Evolutionary conservation across 2,797 vertebrate species (phyloP), one percentile per base, ranked within the genome.

Genomic region (Sebastes oblongus): DNA sequence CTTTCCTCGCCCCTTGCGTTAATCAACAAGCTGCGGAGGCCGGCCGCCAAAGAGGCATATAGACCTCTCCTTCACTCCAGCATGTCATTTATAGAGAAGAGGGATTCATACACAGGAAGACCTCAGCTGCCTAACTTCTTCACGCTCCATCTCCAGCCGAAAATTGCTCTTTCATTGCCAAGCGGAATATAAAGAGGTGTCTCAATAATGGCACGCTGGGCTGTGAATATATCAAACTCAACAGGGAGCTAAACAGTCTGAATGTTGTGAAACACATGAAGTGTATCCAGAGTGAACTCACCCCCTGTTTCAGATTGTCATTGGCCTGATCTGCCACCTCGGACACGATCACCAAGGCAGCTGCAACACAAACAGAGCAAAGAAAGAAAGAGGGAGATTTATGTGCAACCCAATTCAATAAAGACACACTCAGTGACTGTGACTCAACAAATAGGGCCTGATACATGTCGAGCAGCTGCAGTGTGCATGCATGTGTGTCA

Each of bases 221-320:
- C 46, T 12, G 66, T 46, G 76, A 76, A 80, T 72, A 80, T 56
- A 73, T 83, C 77, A 78, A 68, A 77, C 75, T 66, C 55, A 69
- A 77, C 77, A 55, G 72, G 72, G 76, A 66, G 61, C 77, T 68
- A 39, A 81, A 50, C 66, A 58, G 80, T 64, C n/a, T 75, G 72
- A 74, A 77, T 72, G 64, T 9, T 75, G 12, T 8, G 39, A 58
- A 83, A 81, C 66, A 65, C 30, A 54, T 16, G 39, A 66, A 50
- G 74, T 30, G 82, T 25, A 61, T 71, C 58, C 64, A 55, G 68
- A 74, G 30, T 80, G 67, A 80, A 96, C 98, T 97, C 91, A 99
- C 98, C 96, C 97, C 98, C 77, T 99, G 97, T 82, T 97, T 96
- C 91, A 99, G 96, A 90, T 96, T 97, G 89, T 99, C 98, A 0